Base-by-base conservation (phyloP, 2,888 invertebrate species). In the Epirrita christyi region DNA sequence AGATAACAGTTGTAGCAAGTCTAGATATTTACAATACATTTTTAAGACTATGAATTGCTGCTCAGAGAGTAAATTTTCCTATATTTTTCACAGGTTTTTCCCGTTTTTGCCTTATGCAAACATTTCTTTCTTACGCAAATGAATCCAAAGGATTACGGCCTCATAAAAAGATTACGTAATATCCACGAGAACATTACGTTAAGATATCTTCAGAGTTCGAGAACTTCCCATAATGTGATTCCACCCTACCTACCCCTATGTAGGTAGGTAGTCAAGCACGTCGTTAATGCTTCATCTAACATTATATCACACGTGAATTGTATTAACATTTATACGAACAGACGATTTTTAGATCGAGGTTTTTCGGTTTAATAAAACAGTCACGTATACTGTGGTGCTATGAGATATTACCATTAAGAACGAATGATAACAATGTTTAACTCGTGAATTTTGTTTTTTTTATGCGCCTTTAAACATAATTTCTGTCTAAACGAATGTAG, bases 61-160 rank as follows among this genome's bases (percentile, higher is more conserved):
- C 21, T 21, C 21, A 4, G 9, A 32, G 8, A n/a, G n/a, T n/a
- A 2, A 32, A 8, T 32, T 13, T 38, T 14, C 38, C 13, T 8
- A 7, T 45, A 13, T 40, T 36, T 45, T 42, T 34, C 34, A 32
- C 44, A 27, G 15, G 21, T 34, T 46, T 53, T 46, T 14, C 32
- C 13, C 15, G 9, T 11, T 44, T 56, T 27, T 28, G 10, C 21
- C 34, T 4, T 41, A 51, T 28, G 34, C 27, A 48, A 59, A 59
- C 44, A 55, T 55, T 59, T 48, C 58, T 58, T 59, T 58, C 48
- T 55, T 50, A 55, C 52, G 46, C 49, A 61, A 64, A 67, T 63
- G 57, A 67, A 61, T 59, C 59, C 59, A 62, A 64, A 62, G 55
- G 61, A 63, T 67, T 64, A 64, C 55, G 60, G 60, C 43, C 59